These are phyloP conservation scores for Pemphredon lugubris DNA, from an alignment of 2,888 invertebrate genomes.

Conservation along the genomic window DNA sequence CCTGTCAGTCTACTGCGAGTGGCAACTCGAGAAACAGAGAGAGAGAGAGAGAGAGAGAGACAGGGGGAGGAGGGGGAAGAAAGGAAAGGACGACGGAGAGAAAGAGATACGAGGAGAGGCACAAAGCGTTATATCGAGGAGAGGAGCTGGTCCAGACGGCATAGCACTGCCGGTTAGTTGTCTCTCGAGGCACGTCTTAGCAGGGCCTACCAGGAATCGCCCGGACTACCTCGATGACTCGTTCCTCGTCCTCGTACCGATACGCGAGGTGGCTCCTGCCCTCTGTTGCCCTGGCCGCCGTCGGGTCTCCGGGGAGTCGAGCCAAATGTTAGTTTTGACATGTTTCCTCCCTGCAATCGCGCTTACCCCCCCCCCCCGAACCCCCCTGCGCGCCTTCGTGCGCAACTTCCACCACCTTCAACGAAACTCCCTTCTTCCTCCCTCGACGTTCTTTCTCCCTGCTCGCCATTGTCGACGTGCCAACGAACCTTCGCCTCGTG, in stretches of 20 bases:
- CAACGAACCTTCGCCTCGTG: slow-evolving; percentile 5
- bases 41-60: no score
- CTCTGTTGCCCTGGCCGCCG: slow-evolving; percentile 63
- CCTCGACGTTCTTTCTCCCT: not conserved
- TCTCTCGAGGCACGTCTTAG: slow-evolving; percentile 79
- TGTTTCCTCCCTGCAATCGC: slow-evolving; percentile 49
- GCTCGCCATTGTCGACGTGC: not conserved
- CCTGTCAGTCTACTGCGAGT: slow-evolving; percentile 52
- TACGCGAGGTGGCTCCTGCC: slow-evolving; percentile 54
- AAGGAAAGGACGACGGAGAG: slow-evolving; percentile 9
- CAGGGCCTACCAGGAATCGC: slow-evolving; percentile 76
- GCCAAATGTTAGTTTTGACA: slow-evolving; percentile 74
- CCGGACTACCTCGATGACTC: slow-evolving; percentile 74
- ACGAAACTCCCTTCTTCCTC: no score
- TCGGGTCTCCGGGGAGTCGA: slow-evolving; percentile 70
- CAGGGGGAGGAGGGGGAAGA: not conserved
- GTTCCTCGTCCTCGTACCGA: slow-evolving; percentile 71
- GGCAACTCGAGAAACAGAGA: slow-evolving; percentile 25
- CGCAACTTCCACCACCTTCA: no score
- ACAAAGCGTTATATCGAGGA: slow-evolving; percentile 68
- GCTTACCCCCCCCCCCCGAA: not conserved
- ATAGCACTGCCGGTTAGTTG: slow-evolving; percentile 75
- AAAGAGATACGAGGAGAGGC: slow-evolving; percentile 40
- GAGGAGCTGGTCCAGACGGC: slow-evolving; percentile 70
- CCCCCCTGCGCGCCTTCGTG: no score